Percentiles rank a stretch among this genome's conserved stretches.
Conservation (phyloP, 1,140 invertebrate genomes). For the Tyrophagus putrescentiae region DNA sequence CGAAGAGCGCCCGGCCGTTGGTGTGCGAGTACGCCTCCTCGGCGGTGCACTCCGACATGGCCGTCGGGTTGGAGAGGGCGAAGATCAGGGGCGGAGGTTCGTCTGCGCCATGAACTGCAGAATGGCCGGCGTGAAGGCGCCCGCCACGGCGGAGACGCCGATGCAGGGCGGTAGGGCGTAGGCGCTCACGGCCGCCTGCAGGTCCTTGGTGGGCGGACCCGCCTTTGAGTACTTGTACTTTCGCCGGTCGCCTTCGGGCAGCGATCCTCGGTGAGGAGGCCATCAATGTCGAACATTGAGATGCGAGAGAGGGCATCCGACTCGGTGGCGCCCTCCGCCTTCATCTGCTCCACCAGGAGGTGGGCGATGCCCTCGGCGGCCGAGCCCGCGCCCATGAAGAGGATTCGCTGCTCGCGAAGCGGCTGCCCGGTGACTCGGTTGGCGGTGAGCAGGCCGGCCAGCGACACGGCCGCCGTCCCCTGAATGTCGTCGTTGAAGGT, state of each 20-base stretch:
- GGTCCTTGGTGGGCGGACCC: slow-evolving; percentile 53
- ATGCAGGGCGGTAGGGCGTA: slow-evolving; percentile 70
- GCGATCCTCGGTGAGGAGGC: slow-evolving; percentile 30
- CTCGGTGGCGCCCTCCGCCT: slow-evolving; percentile 53
- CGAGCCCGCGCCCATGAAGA: slow-evolving; percentile 75
- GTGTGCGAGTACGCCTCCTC: slow-evolving; percentile 73
- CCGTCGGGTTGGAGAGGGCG: slow-evolving; percentile 90
- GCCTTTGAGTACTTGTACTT: slow-evolving; percentile 70
- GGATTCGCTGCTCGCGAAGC: slow-evolving; percentile 54
- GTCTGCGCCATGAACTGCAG: slow-evolving; percentile 67
- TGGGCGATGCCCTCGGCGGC: slow-evolving; percentile 77
- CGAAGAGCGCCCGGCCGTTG: slow-evolving; percentile 75
- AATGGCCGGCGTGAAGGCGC: slow-evolving; percentile 72
- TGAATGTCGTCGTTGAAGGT: slow-evolving; percentile 90
- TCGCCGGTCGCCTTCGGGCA: slow-evolving; percentile 40
- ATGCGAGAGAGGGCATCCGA: slow-evolving; percentile 63
- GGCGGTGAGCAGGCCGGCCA: slow-evolving; percentile 71
- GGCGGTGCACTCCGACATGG: slow-evolving; percentile 89
- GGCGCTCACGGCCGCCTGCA: slow-evolving; percentile 59
- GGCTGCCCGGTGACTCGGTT: slow-evolving; percentile 57
- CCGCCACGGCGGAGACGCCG: slow-evolving; percentile 67
- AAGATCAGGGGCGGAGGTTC: slow-evolving; percentile 79
- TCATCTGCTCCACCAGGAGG: slow-evolving; percentile 68
- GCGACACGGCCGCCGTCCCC: slow-evolving; percentile 79
- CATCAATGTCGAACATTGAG: slow-evolving; percentile 45